Conservation (phyloP, 1,140 invertebrate species). For the Diachasma alloeum region DNA sequence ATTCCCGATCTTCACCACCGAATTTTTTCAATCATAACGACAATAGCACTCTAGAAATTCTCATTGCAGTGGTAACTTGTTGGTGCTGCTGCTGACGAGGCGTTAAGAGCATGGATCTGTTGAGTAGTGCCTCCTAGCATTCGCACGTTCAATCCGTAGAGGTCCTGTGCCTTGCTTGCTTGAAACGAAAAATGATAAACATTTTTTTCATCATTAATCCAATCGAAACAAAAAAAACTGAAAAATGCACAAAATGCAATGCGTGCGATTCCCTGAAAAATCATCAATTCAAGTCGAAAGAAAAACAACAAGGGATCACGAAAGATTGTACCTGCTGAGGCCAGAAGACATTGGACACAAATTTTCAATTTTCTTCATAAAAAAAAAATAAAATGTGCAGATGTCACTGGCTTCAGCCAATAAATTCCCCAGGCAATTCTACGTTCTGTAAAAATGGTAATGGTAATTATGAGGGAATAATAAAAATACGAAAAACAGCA, state of each 20-base stretch:
- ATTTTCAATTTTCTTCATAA: too few species aligned
- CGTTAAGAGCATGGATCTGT: constrained; percentile 57
- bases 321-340: neutral
- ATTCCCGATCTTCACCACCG: too few species aligned
- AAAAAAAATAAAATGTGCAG: too few species aligned
- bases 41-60: constrained; percentile 54
- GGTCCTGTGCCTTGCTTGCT: constrained; percentile 58
- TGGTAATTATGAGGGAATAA: neutral
- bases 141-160: constrained; percentile 54
- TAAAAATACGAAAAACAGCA: constrained; percentile 35
- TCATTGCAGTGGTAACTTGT: constrained; percentile 63
- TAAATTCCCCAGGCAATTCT: too few species aligned
- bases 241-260: constrained; percentile 10
- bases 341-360: neutral
- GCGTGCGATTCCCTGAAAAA: neutral
- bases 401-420: too few species aligned
- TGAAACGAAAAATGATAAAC: constrained; percentile 43
- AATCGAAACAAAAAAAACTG: constrained; percentile 5
- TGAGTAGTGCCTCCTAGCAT: constrained; percentile 57
- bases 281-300: neutral
- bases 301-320: neutral
- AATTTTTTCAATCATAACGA: constrained; percentile 34
- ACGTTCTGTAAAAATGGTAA: neutral
- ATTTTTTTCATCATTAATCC: neutral
- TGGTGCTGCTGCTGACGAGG: constrained; percentile 64